Percentiles rank a stretch among this genome's conserved stretches.
phyloP scores from a whole-genome alignment of 2,888 invertebrate genomes.

The Hydriomena furcata region DNA sequence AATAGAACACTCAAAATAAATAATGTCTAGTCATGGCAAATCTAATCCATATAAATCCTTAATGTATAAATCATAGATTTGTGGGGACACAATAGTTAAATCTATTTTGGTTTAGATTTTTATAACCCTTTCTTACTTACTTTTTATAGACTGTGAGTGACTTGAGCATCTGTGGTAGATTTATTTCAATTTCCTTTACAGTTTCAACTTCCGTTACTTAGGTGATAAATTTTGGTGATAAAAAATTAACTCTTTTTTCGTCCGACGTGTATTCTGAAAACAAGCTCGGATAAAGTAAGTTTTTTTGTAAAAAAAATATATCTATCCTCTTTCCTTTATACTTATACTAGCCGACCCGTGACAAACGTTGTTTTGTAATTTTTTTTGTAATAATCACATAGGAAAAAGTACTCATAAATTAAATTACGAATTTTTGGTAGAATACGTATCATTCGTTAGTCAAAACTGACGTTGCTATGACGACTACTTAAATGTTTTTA shows the following conservation, averaged over 20 bases:
- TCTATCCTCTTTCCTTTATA: too few species aligned
- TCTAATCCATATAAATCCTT: not conserved
- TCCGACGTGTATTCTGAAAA: slow-evolving; percentile 50
- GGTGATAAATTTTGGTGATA: slow-evolving; percentile 66
- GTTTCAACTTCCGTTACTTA: slow-evolving; percentile 70
- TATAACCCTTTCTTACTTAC: slow-evolving; percentile 68
- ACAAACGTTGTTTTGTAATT: too few species aligned
- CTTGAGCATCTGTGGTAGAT: slow-evolving; percentile 77
- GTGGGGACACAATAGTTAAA: slow-evolving; percentile 27
- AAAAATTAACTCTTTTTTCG: slow-evolving; percentile 68
- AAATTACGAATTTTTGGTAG: too few species aligned
- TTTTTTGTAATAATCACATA: too few species aligned
- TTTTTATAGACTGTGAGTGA: slow-evolving; percentile 76
- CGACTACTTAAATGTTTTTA: too few species aligned
- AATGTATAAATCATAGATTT: not conserved
- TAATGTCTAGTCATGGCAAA: too few species aligned
- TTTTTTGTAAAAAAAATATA: not conserved
- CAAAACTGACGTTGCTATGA: too few species aligned
- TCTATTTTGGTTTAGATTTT: slow-evolving; percentile 63
- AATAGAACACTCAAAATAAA: too few species aligned
- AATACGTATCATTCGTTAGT: too few species aligned
- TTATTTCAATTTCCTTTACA: slow-evolving; percentile 77
- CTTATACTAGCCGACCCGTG: too few species aligned
- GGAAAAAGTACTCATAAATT: too few species aligned
- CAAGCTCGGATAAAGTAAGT: not conserved